Evolutionary conservation across 2,113 vertebrate species (phyloP).

Genomic region (Phyllostomus hastatus): DNA sequence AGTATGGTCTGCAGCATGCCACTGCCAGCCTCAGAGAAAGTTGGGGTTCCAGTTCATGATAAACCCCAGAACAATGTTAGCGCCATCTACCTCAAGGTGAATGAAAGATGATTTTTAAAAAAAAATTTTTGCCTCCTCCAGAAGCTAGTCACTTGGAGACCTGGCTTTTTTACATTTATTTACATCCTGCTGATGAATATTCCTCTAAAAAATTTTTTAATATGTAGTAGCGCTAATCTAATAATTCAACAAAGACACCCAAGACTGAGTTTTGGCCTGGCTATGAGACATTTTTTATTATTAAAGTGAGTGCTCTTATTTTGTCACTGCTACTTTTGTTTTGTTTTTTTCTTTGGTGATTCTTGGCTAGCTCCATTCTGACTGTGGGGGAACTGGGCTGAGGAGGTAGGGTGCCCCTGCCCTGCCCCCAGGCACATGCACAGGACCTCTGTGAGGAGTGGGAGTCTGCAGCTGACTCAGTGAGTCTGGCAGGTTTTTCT

Average conservation of each 20-base stretch:
- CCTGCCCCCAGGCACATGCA: rapidly evolving
- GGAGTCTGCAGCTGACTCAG: background rate
- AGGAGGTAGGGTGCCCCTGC: rapidly evolving
- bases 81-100: conserved; percentile 80
- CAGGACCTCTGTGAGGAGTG: background rate
- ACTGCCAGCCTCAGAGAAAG: conserved; percentile 66
- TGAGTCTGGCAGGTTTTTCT: background rate
- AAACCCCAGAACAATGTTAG: conserved; percentile 78
- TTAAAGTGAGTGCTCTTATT: background rate
- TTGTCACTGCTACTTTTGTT: background rate
- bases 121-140: conserved; percentile 14
- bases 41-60: conserved; percentile 80
- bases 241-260: conserved; percentile 65
- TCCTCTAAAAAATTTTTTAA: background rate
- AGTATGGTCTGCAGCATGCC: conserved; percentile 35
- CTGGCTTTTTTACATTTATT: conserved; percentile 44
- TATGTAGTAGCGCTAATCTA: background rate
- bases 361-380: conserved; percentile 15
- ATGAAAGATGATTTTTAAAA: conserved; percentile 59
- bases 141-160: conserved; percentile 47
- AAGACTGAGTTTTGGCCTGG: conserved; percentile 65
- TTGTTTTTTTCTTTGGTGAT: conserved; percentile 39
- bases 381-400: background rate
- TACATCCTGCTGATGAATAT: background rate
- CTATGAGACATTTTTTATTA: conserved; percentile 42